phyloP scores from a whole-genome alignment of 2,113 vertebrate species.

The Conger conger region DNA sequence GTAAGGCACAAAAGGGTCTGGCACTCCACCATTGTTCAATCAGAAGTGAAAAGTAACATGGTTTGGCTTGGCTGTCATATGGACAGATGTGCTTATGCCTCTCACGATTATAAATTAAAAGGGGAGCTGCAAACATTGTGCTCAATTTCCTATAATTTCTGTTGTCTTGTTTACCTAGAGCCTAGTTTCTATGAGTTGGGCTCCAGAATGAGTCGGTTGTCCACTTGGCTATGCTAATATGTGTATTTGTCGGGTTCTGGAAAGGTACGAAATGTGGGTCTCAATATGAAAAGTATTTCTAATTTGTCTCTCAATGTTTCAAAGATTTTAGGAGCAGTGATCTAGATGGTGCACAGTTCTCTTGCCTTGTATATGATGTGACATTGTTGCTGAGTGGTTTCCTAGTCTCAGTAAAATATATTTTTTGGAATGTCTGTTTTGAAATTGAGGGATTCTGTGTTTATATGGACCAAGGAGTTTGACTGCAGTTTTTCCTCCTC shows the following conservation, averaged over 20 bases:
- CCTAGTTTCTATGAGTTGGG: too few species aligned
- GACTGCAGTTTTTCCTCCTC: slow-evolving; percentile 27
- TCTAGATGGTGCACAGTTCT: not conserved
- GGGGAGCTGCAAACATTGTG: not conserved
- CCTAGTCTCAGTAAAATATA: not conserved
- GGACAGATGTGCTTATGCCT: not conserved
- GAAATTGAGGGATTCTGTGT: not conserved
- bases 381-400: not conserved
- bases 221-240: too few species aligned
- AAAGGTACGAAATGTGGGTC: too few species aligned
- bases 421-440: not conserved
- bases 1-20: not conserved
- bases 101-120: not conserved
- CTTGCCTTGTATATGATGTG: not conserved
- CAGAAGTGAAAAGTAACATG: not conserved
- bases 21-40: not conserved
- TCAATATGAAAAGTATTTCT: too few species aligned
- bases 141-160: not conserved
- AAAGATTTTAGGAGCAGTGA: too few species aligned
- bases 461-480: slow-evolving; percentile 10
- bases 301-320: too few species aligned
- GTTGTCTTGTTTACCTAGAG: not conserved
- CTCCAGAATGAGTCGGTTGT: too few species aligned
- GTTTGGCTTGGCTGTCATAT: not conserved
- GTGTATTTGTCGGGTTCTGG: too few species aligned